A percentile compares a stretch with the other conserved stretches of the same genome.
Conservation (phyloP, 2,888 invertebrate species). For the Volucella inanis region DNA sequence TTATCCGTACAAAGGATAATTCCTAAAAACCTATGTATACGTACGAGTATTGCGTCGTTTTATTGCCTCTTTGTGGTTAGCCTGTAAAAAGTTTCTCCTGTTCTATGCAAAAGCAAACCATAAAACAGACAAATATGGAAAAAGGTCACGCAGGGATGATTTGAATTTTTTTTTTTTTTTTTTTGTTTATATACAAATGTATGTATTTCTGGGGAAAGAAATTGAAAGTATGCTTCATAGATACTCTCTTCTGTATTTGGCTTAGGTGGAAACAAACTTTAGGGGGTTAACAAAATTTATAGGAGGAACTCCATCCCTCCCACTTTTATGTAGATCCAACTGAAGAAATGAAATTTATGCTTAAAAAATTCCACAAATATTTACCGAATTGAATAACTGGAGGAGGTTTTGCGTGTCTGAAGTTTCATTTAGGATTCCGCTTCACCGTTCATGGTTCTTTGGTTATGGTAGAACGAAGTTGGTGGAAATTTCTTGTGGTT, state of each 20-base stretch:
- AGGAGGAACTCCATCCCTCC: too few species aligned
- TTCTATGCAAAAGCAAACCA: conserved; percentile 2
- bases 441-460: neutral
- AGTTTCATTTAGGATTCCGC: neutral
- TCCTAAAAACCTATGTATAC: neutral
- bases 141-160: conserved; percentile 26
- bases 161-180: neutral
- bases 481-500: neutral
- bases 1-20: conserved; percentile 4
- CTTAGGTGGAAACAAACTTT: too few species aligned
- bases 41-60: neutral
- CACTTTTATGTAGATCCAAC: neutral
- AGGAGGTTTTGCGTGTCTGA: neutral
- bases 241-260: neutral
- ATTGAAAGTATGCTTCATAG: conserved; percentile 22
- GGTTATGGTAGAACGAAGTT: too few species aligned
- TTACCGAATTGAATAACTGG: conserved; percentile 12
- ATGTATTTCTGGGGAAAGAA: conserved; percentile 9
- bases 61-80: conserved; percentile 2
- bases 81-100: neutral
- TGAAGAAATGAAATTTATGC: neutral
- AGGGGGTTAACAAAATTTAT: too few species aligned
- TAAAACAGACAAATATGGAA: neutral
- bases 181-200: too few species aligned
- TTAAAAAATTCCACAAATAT: conserved; percentile 27